Conservation (phyloP, 2,113 vertebrate genomes). For the Gymnorhina tibicen region DNA sequence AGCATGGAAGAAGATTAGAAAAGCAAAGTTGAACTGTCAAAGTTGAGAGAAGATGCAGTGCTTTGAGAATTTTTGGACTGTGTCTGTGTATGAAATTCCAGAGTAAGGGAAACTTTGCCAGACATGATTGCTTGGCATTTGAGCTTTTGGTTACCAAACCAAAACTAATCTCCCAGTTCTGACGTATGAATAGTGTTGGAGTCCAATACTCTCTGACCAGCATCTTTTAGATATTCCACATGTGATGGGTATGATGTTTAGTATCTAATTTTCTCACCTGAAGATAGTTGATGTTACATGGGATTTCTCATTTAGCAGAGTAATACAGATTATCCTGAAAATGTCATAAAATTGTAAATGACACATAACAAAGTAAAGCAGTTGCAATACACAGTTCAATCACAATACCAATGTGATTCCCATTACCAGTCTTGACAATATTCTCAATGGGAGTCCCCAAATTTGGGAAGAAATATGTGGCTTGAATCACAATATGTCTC, state of each 20-base stretch:
- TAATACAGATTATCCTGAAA: background rate
- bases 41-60: background rate
- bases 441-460: background rate
- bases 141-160: background rate
- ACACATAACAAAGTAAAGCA: fast-evolving
- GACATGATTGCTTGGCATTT: background rate
- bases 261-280: background rate
- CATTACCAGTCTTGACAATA: background rate
- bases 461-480: background rate
- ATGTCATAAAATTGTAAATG: background rate
- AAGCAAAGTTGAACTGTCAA: background rate
- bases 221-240: background rate
- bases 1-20: background rate
- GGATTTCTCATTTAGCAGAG: background rate
- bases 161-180: background rate
- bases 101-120: background rate
- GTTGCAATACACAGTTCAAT: background rate
- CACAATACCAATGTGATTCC: background rate
- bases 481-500: background rate
- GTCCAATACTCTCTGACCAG: background rate
- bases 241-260: background rate
- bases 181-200: fast-evolving
- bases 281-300: background rate
- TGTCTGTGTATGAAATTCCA: background rate
- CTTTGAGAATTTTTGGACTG: background rate